Evolutionary conservation across 2,113 vertebrate genomes (phyloP).

Genomic region (Embiotoca jacksoni): DNA sequence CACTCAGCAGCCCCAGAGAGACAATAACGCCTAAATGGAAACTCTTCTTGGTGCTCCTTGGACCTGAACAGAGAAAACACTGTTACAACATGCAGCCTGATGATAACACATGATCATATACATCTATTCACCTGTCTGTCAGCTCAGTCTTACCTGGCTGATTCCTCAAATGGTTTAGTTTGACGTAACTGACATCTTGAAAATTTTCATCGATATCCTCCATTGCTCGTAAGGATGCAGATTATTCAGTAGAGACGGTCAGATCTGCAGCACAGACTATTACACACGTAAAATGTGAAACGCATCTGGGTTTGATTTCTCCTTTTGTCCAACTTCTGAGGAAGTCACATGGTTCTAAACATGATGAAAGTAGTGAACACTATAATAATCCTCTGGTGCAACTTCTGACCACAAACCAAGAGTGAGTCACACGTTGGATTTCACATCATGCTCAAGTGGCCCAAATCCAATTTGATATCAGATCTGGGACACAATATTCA

Average conservation of each 20-base stretch:
- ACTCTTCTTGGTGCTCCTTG: neutral
- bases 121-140: neutral
- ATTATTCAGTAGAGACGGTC: neutral
- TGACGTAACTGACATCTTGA: neutral
- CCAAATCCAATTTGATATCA: too few species aligned
- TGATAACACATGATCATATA: neutral
- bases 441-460: too few species aligned
- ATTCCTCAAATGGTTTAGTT: neutral
- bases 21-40: neutral
- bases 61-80: constrained; percentile 11
- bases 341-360: neutral
- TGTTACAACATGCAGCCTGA: neutral
- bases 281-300: too few species aligned
- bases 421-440: too few species aligned
- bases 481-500: too few species aligned
- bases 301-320: too few species aligned
- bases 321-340: neutral
- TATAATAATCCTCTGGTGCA: too few species aligned
- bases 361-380: too few species aligned
- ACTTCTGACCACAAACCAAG: too few species aligned
- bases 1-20: constrained; percentile 34
- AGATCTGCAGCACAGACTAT: neutral
- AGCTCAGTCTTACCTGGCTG: constrained; percentile 11
- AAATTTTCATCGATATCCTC: constrained; percentile 22
- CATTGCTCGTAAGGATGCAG: neutral